Conservation (phyloP, 2,113 vertebrate genomes). For the Bombycilla garrulus region DNA sequence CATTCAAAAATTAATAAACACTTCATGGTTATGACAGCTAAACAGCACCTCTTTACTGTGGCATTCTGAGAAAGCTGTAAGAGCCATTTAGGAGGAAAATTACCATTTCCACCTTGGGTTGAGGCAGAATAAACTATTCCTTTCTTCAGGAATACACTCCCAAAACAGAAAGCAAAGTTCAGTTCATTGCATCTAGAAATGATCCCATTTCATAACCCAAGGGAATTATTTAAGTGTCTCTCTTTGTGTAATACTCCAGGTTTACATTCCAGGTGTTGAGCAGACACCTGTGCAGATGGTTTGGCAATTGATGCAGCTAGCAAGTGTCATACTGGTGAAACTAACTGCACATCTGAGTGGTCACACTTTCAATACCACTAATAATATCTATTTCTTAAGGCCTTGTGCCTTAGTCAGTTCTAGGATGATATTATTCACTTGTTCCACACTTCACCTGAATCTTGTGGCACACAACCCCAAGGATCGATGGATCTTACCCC, state of each 20-base stretch:
- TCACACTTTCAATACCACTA: background rate
- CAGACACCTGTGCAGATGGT: background rate
- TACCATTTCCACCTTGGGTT: background rate
- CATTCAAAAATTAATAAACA: constrained; percentile 37
- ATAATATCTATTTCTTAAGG: background rate
- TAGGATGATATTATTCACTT: background rate
- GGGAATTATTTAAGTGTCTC: background rate
- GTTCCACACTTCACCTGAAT: background rate
- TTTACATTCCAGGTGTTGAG: background rate
- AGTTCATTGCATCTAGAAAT: background rate
- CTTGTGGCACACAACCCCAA: background rate
- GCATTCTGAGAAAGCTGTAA: background rate
- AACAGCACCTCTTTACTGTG: background rate
- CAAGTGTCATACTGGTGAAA: background rate
- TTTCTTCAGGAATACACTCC: background rate
- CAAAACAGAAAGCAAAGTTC: background rate
- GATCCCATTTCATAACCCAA: background rate
- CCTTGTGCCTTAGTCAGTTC: background rate
- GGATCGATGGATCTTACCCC: background rate
- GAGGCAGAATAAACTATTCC: background rate
- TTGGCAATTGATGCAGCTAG: background rate
- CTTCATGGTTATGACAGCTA: background rate
- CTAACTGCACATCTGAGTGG: background rate
- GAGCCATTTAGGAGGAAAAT: background rate
- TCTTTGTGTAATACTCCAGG: background rate